phyloP scores from a whole-genome alignment of 2,797 vertebrate species.

The Potorous gilbertii region DNA sequence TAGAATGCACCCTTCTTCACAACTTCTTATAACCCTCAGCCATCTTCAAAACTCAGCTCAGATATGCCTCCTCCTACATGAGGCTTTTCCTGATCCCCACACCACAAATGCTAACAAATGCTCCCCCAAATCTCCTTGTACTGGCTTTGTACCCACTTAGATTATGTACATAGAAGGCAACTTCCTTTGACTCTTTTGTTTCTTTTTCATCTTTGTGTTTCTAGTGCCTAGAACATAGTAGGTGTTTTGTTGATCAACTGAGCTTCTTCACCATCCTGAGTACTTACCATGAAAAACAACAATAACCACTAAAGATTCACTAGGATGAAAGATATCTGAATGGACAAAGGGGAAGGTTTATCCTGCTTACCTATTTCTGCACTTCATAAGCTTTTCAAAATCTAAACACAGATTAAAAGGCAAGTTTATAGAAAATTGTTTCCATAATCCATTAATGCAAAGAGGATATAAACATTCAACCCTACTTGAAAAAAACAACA shows the following conservation, averaged over 20 bases:
- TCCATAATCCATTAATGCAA: neutral
- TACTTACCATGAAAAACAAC: neutral
- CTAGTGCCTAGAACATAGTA: neutral
- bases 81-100: neutral
- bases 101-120: neutral
- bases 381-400: neutral
- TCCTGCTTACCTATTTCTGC: neutral
- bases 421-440: slow-evolving; percentile 17
- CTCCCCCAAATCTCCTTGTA: neutral
- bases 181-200: neutral
- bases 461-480: neutral
- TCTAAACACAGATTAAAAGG: slow-evolving; percentile 7
- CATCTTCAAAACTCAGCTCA: neutral
- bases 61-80: neutral
- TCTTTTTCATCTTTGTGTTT: neutral
- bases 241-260: neutral
- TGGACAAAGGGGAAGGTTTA: neutral
- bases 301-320: neutral
- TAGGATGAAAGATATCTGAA: neutral
- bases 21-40: neutral
- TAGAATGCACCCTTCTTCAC: neutral
- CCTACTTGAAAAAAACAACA: neutral
- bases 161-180: neutral
- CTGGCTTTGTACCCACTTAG: neutral
- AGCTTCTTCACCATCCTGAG: no score